phyloP scores from a whole-genome alignment of 2,113 vertebrate species.

The Lipotes vexillifer region DNA sequence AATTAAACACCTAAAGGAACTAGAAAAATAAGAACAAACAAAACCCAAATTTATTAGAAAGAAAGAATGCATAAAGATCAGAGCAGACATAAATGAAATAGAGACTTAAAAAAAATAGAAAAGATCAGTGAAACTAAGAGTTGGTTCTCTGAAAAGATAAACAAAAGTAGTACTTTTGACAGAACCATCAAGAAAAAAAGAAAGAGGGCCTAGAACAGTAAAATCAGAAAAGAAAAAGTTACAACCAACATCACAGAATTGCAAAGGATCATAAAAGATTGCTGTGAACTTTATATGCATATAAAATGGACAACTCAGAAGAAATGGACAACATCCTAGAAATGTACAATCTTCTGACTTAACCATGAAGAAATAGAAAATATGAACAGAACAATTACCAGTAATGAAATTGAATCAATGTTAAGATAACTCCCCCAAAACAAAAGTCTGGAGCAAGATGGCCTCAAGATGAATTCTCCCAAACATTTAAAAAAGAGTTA shows the following conservation, averaged over 20 bases:
- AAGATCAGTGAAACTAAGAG: neutral
- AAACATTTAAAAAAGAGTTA: neutral
- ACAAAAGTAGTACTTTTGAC: neutral
- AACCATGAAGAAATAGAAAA: neutral
- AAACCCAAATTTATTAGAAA: neutral
- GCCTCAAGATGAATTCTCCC: neutral
- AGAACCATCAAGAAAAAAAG: neutral
- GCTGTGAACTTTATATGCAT: neutral
- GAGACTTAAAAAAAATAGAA: neutral
- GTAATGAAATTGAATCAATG: neutral
- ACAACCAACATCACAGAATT: neutral
- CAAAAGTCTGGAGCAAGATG: neutral
- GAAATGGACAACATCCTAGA: neutral
- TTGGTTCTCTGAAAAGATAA: neutral
- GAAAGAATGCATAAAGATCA: neutral
- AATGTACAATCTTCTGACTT: neutral
- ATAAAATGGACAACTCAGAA: neutral
- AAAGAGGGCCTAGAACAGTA: neutral
- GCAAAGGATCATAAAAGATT: neutral
- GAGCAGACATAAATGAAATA: neutral
- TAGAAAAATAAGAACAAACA: neutral
- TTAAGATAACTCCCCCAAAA: neutral
- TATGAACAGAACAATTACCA: neutral
- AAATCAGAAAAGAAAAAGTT: neutral
- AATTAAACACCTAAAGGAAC: neutral